Evolutionary conservation across 2,113 vertebrate species (phyloP), one percentile per base, ranked within the genome.

Genomic region (Mormyrus lacerda): DNA sequence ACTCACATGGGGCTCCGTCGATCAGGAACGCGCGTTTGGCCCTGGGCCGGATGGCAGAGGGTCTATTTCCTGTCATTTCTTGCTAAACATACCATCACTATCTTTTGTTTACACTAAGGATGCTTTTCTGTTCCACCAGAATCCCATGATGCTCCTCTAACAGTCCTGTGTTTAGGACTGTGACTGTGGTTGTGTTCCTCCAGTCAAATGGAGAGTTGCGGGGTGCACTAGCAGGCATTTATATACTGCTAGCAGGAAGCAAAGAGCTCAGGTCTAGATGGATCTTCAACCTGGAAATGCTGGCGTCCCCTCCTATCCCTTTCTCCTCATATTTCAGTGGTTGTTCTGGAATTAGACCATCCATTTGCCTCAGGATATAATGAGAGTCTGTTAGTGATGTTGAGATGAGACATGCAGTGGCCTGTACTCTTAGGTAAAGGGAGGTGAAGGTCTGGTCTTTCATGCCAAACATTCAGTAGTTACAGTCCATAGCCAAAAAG

Each of bases 1-100:
- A 93, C 92, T 65, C 82, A 73, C 55, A 91, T 94, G 93, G 95
- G 92, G 50, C 6, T 87, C 50, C 10, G 50, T 92, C 1, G 91
- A 90, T 92, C 92, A 91, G 89, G 91, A 92, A 92, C 92, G 89
- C 92, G 90, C 24, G 88, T 92, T 85, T 42, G 11, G 90, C 89
- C 7, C 85, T 85, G 76, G 65, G 91, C 90, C 92, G 91, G 91
- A 92, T 88, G 87, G 88, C 76, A 79, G 35, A 79, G 11, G 84
- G 91, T 82, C 85, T 91, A n/a, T 21, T 35, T 87, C 17, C 85
- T 87, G 35, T 13, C 53, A 11, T 42, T 39, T 39, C 17, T 87
- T 17, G 24, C 45, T 35, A 27, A 87, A 58, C 51, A 27, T 9
- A 13, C 1, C 3, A 24, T 35, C 0, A 53, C 19, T 31, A 1